phyloP scores from a whole-genome alignment of 2,888 invertebrate genomes.

The Cylindroiulus punctatus region DNA sequence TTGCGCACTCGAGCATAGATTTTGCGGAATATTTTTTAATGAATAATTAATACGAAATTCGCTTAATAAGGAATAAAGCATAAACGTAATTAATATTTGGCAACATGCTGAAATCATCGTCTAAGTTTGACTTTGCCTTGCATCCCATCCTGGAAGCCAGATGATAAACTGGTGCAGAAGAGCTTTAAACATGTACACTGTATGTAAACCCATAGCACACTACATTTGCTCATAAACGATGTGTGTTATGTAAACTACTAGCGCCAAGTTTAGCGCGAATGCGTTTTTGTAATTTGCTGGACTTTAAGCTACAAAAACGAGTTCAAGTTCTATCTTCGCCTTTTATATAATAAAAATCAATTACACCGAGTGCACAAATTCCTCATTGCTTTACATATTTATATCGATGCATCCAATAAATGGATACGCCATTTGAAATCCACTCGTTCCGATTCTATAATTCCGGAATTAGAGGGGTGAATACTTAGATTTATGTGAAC shows the following conservation, averaged over 20 bases:
- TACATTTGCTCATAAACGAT: no score
- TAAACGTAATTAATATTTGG: conserved; percentile 31
- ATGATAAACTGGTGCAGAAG: no score
- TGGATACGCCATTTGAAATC: neutral
- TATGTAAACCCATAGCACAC: no score
- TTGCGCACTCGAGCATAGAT: neutral
- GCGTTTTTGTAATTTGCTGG: no score
- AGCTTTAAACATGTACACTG: no score
- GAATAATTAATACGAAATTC: conserved; percentile 31
- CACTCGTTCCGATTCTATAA: neutral
- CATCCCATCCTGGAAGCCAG: no score
- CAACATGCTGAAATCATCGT: neutral
- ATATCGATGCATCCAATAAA: neutral
- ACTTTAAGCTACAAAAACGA: no score
- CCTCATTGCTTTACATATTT: neutral
- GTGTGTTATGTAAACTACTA: no score
- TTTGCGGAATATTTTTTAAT: neutral
- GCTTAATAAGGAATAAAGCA: neutral
- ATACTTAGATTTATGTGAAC: conserved; percentile 18
- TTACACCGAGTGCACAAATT: neutral
- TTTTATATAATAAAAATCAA: neutral
- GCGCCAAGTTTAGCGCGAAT: no score
- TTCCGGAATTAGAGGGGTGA: conserved; percentile 24
- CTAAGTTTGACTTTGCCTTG: neutral
- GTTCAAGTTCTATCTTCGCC: no score